Evolutionary conservation across 2,888 invertebrate species (phyloP).

Genomic region (Yponomeuta malinellus): DNA sequence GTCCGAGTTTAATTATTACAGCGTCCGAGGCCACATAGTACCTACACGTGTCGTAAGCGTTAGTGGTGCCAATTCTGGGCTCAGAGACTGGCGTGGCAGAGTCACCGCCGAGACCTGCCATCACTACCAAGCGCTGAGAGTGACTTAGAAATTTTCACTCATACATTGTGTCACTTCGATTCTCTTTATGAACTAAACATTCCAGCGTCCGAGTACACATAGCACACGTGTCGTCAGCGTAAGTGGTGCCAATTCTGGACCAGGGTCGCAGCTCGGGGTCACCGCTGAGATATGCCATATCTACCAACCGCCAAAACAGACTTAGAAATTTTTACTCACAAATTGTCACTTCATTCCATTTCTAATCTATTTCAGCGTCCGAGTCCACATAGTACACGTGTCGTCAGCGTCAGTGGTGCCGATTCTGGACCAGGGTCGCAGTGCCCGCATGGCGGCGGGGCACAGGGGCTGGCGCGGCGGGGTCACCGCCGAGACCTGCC

Average conservation of each 20-base stretch:
- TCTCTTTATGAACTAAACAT: background rate
- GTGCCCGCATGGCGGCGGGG: conserved; percentile 57
- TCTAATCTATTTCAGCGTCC: conserved; percentile 52
- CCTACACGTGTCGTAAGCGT: too few species aligned
- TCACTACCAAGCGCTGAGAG: too few species aligned
- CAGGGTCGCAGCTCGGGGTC: conserved; percentile 67
- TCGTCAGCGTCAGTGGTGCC: conserved; percentile 78
- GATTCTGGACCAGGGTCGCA: conserved; percentile 70
- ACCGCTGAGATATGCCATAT: conserved; percentile 86
- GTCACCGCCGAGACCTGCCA: too few species aligned
- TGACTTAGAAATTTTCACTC: too few species aligned
- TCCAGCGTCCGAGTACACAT: conserved; percentile 44
- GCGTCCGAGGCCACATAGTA: too few species aligned
- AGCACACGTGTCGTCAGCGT: conserved; percentile 80
- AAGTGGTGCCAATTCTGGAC: conserved; percentile 74
- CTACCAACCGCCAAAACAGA: conserved; percentile 44
- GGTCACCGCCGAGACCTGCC: conserved; percentile 83
- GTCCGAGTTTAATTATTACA: too few species aligned
- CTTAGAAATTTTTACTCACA: too few species aligned
- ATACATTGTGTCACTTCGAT: too few species aligned
- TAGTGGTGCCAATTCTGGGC: too few species aligned
- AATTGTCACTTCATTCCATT: too few species aligned
- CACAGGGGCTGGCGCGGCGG: conserved; percentile 68
- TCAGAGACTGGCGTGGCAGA: too few species aligned
- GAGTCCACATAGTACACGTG: conserved; percentile 81